Evolutionary conservation across 2,888 invertebrate genomes (phyloP).

Genomic region (Trilocha varians): DNA sequence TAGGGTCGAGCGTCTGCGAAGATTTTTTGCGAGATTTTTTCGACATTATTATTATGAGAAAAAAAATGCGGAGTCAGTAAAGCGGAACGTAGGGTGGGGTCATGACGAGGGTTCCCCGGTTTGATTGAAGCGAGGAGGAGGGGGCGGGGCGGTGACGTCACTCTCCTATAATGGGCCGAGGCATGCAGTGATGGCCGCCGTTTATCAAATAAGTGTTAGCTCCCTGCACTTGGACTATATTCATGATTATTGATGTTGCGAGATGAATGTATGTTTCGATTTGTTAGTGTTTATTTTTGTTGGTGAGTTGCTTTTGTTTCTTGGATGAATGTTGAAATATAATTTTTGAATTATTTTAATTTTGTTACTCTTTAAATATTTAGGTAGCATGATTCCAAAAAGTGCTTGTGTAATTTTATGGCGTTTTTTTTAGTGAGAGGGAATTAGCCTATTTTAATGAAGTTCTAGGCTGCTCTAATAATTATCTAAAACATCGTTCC

Average conservation of each 20-base stretch:
- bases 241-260: conserved; percentile 20
- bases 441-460: too few species aligned
- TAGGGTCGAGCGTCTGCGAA: conserved; percentile 66
- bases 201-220: conserved; percentile 61
- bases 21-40: conserved; percentile 72
- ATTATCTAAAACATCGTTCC: too few species aligned
- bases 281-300: too few species aligned
- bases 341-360: too few species aligned
- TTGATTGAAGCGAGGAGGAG: conserved; percentile 68
- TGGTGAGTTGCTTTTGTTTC: too few species aligned
- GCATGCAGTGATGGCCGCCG: conserved; percentile 72
- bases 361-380: too few species aligned
- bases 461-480: too few species aligned
- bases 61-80: conserved; percentile 70
- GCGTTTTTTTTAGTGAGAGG: too few species aligned
- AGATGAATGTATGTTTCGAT: neutral
- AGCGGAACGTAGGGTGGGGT: conserved; percentile 70
- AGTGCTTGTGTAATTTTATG: too few species aligned
- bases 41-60: conserved; percentile 72
- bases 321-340: too few species aligned
- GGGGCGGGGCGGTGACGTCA: conserved; percentile 73
- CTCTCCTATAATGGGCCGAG: conserved; percentile 71
- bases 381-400: too few species aligned
- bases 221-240: conserved; percentile 55
- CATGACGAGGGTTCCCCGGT: conserved; percentile 71